Conservation (phyloP, 1,140 invertebrate genomes). For the Leucophenga varia region DNA sequence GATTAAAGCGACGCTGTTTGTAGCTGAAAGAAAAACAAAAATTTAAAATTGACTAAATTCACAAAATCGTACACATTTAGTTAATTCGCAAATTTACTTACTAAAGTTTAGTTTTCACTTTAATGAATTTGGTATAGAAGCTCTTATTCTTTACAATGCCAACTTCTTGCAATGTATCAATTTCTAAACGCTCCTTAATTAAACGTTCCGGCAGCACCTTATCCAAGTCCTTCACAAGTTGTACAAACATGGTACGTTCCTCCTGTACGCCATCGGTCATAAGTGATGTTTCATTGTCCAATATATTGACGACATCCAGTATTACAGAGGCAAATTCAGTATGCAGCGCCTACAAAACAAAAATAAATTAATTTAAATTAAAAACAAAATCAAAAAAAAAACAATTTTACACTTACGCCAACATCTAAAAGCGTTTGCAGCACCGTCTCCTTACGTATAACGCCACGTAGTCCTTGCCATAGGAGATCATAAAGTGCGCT, state of each 20-base stretch:
- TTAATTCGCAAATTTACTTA: slow-evolving; percentile 64
- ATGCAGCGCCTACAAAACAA: slow-evolving; percentile 65
- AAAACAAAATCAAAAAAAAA: not conserved
- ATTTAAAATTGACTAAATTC: not conserved
- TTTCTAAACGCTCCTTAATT: slow-evolving; percentile 89
- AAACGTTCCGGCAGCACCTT: slow-evolving; percentile 81
- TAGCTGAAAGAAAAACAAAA: slow-evolving; percentile 67
- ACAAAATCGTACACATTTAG: not conserved
- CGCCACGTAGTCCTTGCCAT: slow-evolving; percentile 68
- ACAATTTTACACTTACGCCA: slow-evolving; percentile 59
- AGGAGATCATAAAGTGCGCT: slow-evolving; percentile 65
- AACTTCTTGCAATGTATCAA: slow-evolving; percentile 88
- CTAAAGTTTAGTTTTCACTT: slow-evolving; percentile 97
- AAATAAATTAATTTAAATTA: slow-evolving; percentile 12
- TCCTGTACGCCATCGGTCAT: slow-evolving; percentile 63
- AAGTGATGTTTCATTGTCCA: slow-evolving; percentile 73
- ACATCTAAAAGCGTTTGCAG: slow-evolving; percentile 68
- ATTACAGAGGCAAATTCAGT: slow-evolving; percentile 74
- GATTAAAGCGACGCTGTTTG: slow-evolving; percentile 98
- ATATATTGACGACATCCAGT: slow-evolving; percentile 75
- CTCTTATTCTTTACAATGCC: slow-evolving; percentile 89
- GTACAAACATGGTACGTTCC: slow-evolving; percentile 73
- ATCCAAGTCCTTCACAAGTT: slow-evolving; percentile 76
- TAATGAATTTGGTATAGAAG: slow-evolving; percentile 96
- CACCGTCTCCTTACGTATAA: slow-evolving; percentile 71